Base-by-base conservation (phyloP, 2,888 invertebrate species). In the Andrena hattorfiana region DNA sequence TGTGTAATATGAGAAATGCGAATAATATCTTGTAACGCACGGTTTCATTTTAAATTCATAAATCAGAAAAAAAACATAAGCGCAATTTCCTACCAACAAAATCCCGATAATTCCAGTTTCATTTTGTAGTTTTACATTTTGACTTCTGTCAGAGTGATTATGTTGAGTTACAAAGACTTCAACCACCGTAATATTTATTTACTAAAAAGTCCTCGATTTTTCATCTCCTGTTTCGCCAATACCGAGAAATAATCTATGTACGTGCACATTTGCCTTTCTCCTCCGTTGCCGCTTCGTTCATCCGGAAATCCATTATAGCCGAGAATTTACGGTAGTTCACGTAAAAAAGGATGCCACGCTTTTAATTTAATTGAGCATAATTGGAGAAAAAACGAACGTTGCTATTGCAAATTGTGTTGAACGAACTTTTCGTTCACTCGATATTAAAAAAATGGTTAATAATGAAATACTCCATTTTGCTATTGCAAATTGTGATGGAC, bases 281-380 rank as follows among this genome's bases (percentile, higher is more conserved):
- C 66, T 23, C 10, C 35, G 66, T 64, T 66, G 28, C 4, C 30
- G 63, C 54, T 30, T 13, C 66, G 77, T 70, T 32, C 66, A 30
- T 5, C 69, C 70, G 77, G 74, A 81, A 74, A 81, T 81, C 67
- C 81, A 74, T 73, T 81, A 69, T 70, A 32, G 48, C 63, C 23
- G 68, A 32, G 75, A 75, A 82, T 82, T 78, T 68, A 71, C 78
- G 82, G 54, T 56, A 56, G 68, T 60, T 64, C 76, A 63, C 56
- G 74, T 72, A 59, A 75, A 82, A 78, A 74, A 54, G 48, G 42
- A 54, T 49, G 67, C 35, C 69, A 13, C 1, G 71, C 72, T 82
- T 69, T 82, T 75, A 78, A 82, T 78, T 78, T 71, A 82, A 82
- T 82, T 75, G 71, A 69, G 54, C 28, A 35, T 79, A 79, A 79